These are phyloP conservation scores for Ophioninae sp. DNA, from an alignment of 2,888 invertebrate species.

Conservation along the genomic window DNA sequence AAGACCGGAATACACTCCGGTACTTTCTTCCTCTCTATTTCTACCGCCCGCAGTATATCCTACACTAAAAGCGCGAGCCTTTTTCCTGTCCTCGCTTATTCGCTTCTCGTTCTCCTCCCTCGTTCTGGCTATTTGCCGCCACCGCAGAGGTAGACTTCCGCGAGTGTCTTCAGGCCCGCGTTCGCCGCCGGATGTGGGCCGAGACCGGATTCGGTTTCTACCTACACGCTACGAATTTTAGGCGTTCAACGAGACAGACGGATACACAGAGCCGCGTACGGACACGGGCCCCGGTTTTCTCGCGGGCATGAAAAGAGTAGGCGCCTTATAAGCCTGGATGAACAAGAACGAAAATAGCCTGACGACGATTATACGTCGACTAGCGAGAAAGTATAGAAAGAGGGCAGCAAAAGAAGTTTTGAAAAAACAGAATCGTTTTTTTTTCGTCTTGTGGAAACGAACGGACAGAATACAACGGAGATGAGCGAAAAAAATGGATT, in stretches of 20 bases:
- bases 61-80: conserved; percentile 49
- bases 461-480: neutral
- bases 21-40: conserved; percentile 22
- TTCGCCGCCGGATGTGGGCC: conserved; percentile 72
- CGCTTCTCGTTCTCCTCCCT: conserved; percentile 61
- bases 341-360: conserved; percentile 59
- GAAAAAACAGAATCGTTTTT: neutral
- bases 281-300: neutral
- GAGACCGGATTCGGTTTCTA: conserved; percentile 72
- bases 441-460: neutral
- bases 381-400: conserved; percentile 25
- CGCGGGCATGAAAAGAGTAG: conserved; percentile 62
- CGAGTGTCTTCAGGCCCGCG: conserved; percentile 48
- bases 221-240: conserved; percentile 70
- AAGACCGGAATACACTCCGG: conserved; percentile 57
- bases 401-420: neutral
- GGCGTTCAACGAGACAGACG: conserved; percentile 61
- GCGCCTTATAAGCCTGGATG: conserved; percentile 37
- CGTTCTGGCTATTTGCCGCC: conserved; percentile 57
- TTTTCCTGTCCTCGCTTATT: conserved; percentile 65
- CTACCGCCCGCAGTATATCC: conserved; percentile 62
- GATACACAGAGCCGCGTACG: neutral
- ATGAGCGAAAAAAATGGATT: neutral
- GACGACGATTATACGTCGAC: conserved; percentile 66
- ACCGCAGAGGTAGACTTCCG: conserved; percentile 73